Base-by-base conservation (phyloP, 2,113 vertebrate genomes). In the Pluvianellus socialis region DNA sequence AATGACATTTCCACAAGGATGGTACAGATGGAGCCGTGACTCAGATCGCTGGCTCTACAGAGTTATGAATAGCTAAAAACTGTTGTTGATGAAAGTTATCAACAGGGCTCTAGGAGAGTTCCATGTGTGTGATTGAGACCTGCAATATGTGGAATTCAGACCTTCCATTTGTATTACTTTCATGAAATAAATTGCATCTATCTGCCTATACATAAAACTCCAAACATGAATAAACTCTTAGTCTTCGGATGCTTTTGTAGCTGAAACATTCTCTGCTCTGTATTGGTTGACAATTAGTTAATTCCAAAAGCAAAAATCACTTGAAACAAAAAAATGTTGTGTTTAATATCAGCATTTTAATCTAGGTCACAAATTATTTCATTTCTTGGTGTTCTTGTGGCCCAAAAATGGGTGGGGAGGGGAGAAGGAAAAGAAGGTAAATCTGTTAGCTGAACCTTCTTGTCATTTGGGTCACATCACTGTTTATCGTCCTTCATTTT, bases 11-110 rank as follows among this genome's bases (percentile, higher is more conserved):
- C 96, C 88, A 73, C 62, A 73, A 94, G 82, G 81, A 92, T 96
- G 42, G 81, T 92, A 62, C 96, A 96, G 96, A 97, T 97, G 95
- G 94, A 96, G 71, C 90, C 86, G 85, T 95, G 95, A 97, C 87
- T 96, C 95, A 97, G 90, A 97, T 93, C 33, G 8, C 81, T 93
- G 85, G 94, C 58, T 93, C 74, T 82, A 61, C 4, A 6, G 58
- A 92, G 70, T 50, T 96, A 90, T 9, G 24, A 94, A 83, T 22
- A 93, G 71, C 33, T 94, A 49, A 97, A 91, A 91, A 93, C 66
- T 70, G 55, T 66, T 92, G 45, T 45, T 76, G 80, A 79, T 79
- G 62, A 65, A 91, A 24, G 93, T 82, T 77, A 74, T 80, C 86
- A 91, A 66, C 17, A 86, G n/a, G 55, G 18, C 12, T 96, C 26